phyloP scores from a whole-genome alignment of 2,888 invertebrate species.

The Sesia bembeciformis region DNA sequence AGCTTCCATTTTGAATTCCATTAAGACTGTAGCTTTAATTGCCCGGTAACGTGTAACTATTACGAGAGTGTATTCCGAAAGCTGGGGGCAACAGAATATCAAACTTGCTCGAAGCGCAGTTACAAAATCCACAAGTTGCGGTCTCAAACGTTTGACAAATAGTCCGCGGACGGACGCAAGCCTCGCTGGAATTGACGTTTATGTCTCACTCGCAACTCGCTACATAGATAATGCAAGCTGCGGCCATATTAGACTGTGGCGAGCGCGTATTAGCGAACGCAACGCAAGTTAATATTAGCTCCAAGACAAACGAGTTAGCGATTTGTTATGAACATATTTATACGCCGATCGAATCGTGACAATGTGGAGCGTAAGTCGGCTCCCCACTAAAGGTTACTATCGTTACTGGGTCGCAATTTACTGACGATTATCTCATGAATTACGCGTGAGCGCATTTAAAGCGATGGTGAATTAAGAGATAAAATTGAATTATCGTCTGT shows the following conservation, averaged over 20 bases:
- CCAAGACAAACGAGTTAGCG: slow-evolving; percentile 46
- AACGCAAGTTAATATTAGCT: slow-evolving; percentile 30
- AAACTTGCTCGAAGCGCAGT: slow-evolving; percentile 50
- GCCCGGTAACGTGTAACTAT: slow-evolving; percentile 36
- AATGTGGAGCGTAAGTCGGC: slow-evolving; percentile 54
- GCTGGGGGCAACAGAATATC: slow-evolving; percentile 51
- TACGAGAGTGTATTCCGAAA: slow-evolving; percentile 44
- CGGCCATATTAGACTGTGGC: slow-evolving; percentile 18
- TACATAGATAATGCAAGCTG: not conserved
- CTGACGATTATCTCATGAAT: slow-evolving; percentile 34
- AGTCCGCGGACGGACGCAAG: slow-evolving; percentile 28
- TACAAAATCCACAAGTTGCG: slow-evolving; percentile 52
- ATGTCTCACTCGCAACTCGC: not conserved
- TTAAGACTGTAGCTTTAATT: slow-evolving; percentile 6
- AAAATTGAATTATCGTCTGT: not conserved
- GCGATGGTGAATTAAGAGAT: slow-evolving; percentile 6
- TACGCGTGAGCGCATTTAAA: slow-evolving; percentile 19
- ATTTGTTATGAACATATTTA: slow-evolving; percentile 51
- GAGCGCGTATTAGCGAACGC: slow-evolving; percentile 18
- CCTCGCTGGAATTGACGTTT: slow-evolving; percentile 20
- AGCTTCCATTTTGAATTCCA: slow-evolving; percentile 7
- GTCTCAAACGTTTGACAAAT: slow-evolving; percentile 41
- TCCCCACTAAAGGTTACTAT: slow-evolving; percentile 65
- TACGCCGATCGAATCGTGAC: slow-evolving; percentile 58
- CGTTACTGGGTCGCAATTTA: slow-evolving; percentile 59